These are phyloP conservation scores for Drosophila fungiperda DNA, from an alignment of 2,888 invertebrate species.

Conservation along the genomic window DNA sequence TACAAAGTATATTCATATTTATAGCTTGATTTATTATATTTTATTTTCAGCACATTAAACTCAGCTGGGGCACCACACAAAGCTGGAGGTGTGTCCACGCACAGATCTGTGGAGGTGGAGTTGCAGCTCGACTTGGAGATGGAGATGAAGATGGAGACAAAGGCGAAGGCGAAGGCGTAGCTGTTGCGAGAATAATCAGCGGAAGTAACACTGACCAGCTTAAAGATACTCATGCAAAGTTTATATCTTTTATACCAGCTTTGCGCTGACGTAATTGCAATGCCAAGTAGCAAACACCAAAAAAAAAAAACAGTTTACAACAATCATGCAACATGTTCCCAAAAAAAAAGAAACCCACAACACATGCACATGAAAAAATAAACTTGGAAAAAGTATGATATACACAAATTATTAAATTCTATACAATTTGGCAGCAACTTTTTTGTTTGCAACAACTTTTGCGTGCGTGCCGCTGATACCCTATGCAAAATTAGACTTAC, in stretches of 20 bases:
- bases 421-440: conserved; percentile 35
- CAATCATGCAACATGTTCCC: conserved; percentile 63
- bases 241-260: neutral
- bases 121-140: neutral
- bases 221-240: conserved; percentile 14
- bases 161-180: neutral
- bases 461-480: conserved; percentile 19
- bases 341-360: conserved; percentile 21
- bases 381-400: conserved; percentile 5
- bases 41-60: conserved; percentile 38
- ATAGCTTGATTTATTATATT: conserved; percentile 68
- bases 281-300: conserved; percentile 32
- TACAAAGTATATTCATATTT: conserved; percentile 49
- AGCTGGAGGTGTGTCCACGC: conserved; percentile 30
- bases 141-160: neutral
- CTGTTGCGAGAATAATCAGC: conserved; percentile 12
- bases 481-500: neutral
- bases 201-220: conserved; percentile 29
- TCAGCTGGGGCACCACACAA: conserved; percentile 21
- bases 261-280: conserved; percentile 55
- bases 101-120: conserved; percentile 11
- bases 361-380: conserved; percentile 42
- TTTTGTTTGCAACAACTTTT: conserved; percentile 34
- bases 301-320: conserved; percentile 14
- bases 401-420: conserved; percentile 55